Percentiles rank a stretch among this genome's conserved stretches.
Conservation (phyloP, 1,140 invertebrate genomes). For the Drosophila aff. region DNA sequence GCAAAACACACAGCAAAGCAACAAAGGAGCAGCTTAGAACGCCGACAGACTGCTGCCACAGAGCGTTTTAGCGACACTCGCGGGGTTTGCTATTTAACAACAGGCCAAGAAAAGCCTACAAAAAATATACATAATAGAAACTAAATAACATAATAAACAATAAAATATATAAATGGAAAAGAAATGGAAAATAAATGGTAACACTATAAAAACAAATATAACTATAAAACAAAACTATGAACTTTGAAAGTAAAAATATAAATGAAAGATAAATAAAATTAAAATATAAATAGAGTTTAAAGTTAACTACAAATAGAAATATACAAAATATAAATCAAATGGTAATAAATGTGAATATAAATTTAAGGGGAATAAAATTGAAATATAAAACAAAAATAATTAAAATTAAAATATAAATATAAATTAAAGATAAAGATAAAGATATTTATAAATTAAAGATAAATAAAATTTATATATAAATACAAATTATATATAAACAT, state of each 20-base stretch:
- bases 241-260: too few relatives aligned
- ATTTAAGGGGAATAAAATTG: too few relatives aligned
- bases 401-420: too few relatives aligned
- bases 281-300: neutral
- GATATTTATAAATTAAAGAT: too few relatives aligned
- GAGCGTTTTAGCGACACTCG: neutral
- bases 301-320: neutral
- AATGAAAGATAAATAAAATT: neutral
- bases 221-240: too few relatives aligned
- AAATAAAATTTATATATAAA: neutral
- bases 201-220: neutral
- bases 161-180: neutral
- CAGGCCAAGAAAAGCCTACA: too few relatives aligned
- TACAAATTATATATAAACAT: neutral
- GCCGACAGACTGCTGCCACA: neutral
- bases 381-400: too few relatives aligned
- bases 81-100: neutral
- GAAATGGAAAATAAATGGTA: neutral
- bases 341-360: neutral
- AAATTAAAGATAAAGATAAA: too few relatives aligned
- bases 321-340: too few relatives aligned
- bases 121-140: neutral
- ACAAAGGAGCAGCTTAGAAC: conserved; percentile 25
- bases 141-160: neutral
- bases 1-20: conserved; percentile 31